Evolutionary conservation across 1,140 invertebrate genomes (phyloP), one percentile per base, ranked within the genome.

Genomic region (Cardiocondyla obscurior): DNA sequence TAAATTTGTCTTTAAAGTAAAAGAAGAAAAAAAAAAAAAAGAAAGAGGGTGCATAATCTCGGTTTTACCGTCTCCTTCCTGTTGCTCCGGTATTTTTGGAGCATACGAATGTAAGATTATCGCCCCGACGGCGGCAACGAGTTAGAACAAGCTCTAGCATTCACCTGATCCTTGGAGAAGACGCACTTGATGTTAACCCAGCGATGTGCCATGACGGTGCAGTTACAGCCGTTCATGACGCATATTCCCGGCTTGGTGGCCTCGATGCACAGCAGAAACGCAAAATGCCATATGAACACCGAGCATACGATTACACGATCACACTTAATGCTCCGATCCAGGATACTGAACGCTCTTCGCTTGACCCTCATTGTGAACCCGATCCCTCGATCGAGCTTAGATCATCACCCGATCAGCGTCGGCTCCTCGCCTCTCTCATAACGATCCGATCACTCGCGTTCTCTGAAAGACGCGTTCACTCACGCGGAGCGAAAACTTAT

Each of bases 111-210:
- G 76, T 25, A 28, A 53, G 36, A 28, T 65, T 22, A 28, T 2
- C 30, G 4, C n/a, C 19, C 2, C 16, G 10, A 19, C 19, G 25
- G 30, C 46, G 30, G 28, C 28, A 51, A 70, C 2, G 10, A 70
- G 79, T 83, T 77, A 36, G 22, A 58, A 16, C 22, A 25, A 67
- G 53, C 28, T 42, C 36, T 84, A 76, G 70, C 51, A 91, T 90
- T 94, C 94, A 96, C 96, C 95, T 96, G 95, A 89, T 95, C 89
- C 49, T 92, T 89, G 57, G 94, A 92, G 85, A 96, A 95, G 83
- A 95, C 94, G 90, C 96, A 96, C 92, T 96, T 96, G 87, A 96
- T 94, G 85, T 93, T 95, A 84, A 95, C 94, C 95, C 96, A 96
- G 39, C 93, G 94, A 64, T 95, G 94, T 46, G 93, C 93, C 42